Base-by-base conservation (phyloP, 2,888 invertebrate species). In the Melangyna quadrimaculata region DNA sequence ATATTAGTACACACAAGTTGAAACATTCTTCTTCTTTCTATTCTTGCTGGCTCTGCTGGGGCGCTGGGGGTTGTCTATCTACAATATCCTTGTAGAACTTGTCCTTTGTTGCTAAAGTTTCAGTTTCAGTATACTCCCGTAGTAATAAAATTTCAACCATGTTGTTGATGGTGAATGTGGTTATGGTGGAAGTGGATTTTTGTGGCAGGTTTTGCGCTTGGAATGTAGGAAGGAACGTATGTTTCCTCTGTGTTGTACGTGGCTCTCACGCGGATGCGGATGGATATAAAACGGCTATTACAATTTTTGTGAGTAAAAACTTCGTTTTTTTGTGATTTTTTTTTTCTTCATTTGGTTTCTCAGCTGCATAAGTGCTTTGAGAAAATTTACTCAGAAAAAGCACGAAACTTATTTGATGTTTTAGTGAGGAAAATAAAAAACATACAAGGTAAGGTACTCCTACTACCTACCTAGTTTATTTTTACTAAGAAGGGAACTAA, bases 1-100 rank as follows among this genome's bases (percentile, higher is more conserved):
- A 79, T 84, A 84, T 84, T 84, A 79, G 75, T 79, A 79, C 84
- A 84, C 84, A 75, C 53, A 53, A 79, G 45, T 40, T 48, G 9
- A 14, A 57, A 17, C 35, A 73, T 69, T 71, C 57, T 59, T 79
- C 59, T 40, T 48, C 29, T 14, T 63, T 71, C 65, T 27, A 32
- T 55, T 29, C 27, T 59, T 74, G 69, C 35, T 14, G 19, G 17
- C 10, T 1, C 3, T 40, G n/a, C n/a, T n/a, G 22, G 22, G 5
- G 48, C 6, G 1, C 12, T 5, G 5, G 6, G 1, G 3, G 17
- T 4, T n/a, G 2, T 59, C 8, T n/a, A 24, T 24, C 14, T 57
- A n/a, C n/a, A n/a, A n/a, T n/a, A 57, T 35, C 6, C 59, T 10
- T n/a, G 32, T 14, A 24, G 57, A 9, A 9, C 14, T 37, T 22